Conservation (phyloP, 2,888 invertebrate genomes). For the Acanthopleura granulata region DNA sequence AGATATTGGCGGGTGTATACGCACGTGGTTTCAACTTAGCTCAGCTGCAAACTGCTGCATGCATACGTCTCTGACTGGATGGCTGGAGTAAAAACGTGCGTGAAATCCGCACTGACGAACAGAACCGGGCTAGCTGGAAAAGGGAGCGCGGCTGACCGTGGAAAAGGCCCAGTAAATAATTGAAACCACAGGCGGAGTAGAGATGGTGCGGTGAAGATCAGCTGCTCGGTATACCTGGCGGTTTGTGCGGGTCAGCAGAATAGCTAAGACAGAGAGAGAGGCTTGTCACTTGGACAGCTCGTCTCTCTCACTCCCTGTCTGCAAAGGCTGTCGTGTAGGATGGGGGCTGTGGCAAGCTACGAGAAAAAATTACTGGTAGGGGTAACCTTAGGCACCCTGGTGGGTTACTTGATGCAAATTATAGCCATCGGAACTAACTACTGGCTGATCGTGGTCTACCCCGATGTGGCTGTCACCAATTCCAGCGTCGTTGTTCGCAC, state of each 20-base stretch:
- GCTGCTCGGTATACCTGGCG: too few relatives aligned
- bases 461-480: not conserved
- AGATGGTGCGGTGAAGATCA: not conserved
- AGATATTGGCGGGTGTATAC: too few relatives aligned
- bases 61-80: too few relatives aligned
- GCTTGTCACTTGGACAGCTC: too few relatives aligned
- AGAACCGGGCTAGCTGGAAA: not conserved
- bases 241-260: too few relatives aligned
- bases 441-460: not conserved
- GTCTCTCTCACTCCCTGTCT: too few relatives aligned
- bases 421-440: not conserved
- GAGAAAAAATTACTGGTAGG: conserved; percentile 1
- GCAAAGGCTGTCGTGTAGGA: not conserved
- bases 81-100: too few relatives aligned
- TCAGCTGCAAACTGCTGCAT: too few relatives aligned
- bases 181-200: not conserved
- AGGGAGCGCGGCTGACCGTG: not conserved
- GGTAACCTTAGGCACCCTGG: not conserved
- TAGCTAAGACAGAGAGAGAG: too few relatives aligned
- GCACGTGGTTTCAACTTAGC: too few relatives aligned
- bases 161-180: conserved; percentile 2
- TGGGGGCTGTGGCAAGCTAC: not conserved
- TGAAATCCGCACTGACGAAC: too few relatives aligned
- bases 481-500: not conserved
- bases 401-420: not conserved